Evolutionary conservation across 2,888 invertebrate species (phyloP).

Genomic region (Pseudococcus jackbeardsleyi): DNA sequence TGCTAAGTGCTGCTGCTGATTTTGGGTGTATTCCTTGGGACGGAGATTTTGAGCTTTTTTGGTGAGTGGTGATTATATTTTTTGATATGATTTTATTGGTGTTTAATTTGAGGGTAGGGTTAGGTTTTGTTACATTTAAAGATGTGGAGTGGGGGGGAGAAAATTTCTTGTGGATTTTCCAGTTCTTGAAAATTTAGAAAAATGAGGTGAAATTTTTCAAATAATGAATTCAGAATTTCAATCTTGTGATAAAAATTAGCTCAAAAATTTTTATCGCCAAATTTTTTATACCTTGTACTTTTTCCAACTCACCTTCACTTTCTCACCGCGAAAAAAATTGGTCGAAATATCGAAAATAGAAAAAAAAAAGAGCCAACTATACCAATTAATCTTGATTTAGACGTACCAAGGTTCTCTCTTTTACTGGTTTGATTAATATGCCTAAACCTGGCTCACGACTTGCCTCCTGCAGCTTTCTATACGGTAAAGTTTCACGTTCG

Average conservation of each 20-base stretch:
- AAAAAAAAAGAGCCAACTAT: not conserved
- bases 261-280: too few species aligned
- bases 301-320: not conserved
- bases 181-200: too few species aligned
- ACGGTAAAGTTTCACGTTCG: conserved; percentile 12
- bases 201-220: not conserved
- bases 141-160: not conserved
- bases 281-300: not conserved
- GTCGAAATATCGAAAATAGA: conserved; percentile 1
- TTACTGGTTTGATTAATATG: conserved; percentile 4
- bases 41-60: not conserved
- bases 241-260: not conserved
- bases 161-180: too few species aligned
- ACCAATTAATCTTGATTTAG: conserved; percentile 22
- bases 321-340: not conserved
- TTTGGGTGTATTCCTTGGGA: not conserved
- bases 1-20: not conserved
- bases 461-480: conserved; percentile 42
- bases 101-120: not conserved
- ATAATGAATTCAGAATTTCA: not conserved
- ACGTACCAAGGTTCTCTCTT: conserved; percentile 40
- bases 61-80: not conserved
- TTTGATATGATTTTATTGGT: not conserved
- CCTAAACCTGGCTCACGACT: conserved; percentile 16
- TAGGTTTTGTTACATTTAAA: not conserved